Base-by-base conservation (phyloP, 2,888 invertebrate genomes). In the Julus scandinavius region DNA sequence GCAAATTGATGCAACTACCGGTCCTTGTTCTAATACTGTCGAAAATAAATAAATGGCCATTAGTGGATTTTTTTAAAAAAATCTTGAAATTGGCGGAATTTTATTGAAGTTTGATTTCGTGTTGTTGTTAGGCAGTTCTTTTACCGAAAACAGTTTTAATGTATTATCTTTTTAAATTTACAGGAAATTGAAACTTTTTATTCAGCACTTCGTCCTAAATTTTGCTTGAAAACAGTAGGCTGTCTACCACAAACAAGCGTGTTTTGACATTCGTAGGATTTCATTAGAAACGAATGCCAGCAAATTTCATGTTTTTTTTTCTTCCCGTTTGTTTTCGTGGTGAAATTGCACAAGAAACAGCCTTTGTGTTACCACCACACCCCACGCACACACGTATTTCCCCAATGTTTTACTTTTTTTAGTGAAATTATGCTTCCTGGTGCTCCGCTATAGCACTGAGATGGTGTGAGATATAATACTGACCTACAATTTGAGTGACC, bases 401-500 rank as follows among this genome's bases (percentile, higher is more conserved):
- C 58, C 58, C 58, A 58, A 58, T 58, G 58, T 58, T 58, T 58
- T 58, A 15, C 17, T 58, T 58, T 58, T 58, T 58, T 58, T n/a
- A 58, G 17, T n/a, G 58, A 58, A 58, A 58, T n/a, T 15, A 58
- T 45, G 58, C 58, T 58, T 58, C 58, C 58, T 58, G 58, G 58
- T 58, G 58, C 58, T 58, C 58, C 58, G 45, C n/a, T 58, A 54
- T 58, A 58, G 58, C 17, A 11, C 54, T 11, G 58, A 58, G 58
- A 17, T 58, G 58, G 58, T 17, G 58, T 58, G 58, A 15, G 58
- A 58, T 58, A 58, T 58, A 58, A 15, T 5, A 58, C 58, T 58
- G 58, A 58, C 58, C 58, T 58, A 58, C 58, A 58, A 58, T 58
- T 58, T 58, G 58, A 58, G n/a, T 58, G 58, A 58, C 58, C 58